Base-by-base conservation (phyloP, 2,888 invertebrate genomes). In the Epistrophe eligans region DNA sequence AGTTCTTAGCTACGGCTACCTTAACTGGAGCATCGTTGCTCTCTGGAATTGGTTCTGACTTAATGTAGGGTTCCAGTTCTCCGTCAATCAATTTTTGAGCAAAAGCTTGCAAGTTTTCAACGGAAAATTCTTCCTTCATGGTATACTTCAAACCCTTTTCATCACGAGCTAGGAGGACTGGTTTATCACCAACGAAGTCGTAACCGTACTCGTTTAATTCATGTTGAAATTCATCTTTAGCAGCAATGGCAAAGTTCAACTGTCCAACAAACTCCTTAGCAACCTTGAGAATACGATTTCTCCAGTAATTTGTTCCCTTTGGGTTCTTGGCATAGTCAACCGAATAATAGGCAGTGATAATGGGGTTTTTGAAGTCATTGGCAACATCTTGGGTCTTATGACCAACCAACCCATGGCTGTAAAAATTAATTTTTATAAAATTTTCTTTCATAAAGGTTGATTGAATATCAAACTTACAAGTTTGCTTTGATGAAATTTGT, bases 301-400 rank as follows among this genome's bases (percentile, higher is more conserved):
- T 96, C 99, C 99, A 99, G 94, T 99, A 99, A 94, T 99, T 99
- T 72, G 99, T 99, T 66, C 98, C 99, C 93, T 99, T 99, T 32
- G 96, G 95, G 93, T 99, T 99, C 94, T 99, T 99, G 38, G 96
- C 95, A 91, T 99, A 99, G 93, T 99, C 99, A 13, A 99, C 98
- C 89, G 94, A 95, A 93, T 96, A 99, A 93, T 98, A 99, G 38
- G 97, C 99, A 74, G 98, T 96, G 57, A 99, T 95, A 87, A 98
- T 93, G 2, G 99, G 99, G 91, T 96, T 96, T 90, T 95, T 95
- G 94, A 99, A 99, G 90, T 99, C 98, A 73, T 95, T 95, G 6
- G 95, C 93, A 91, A 97, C 97, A 90, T 98, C 97, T 90, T 96
- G 95, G 74, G 96, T 97, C 88, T 99, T 96, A 90, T 98, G 96